Evolutionary conservation across 1,140 invertebrate genomes (phyloP).

Genomic region (Zophobas atratus): DNA sequence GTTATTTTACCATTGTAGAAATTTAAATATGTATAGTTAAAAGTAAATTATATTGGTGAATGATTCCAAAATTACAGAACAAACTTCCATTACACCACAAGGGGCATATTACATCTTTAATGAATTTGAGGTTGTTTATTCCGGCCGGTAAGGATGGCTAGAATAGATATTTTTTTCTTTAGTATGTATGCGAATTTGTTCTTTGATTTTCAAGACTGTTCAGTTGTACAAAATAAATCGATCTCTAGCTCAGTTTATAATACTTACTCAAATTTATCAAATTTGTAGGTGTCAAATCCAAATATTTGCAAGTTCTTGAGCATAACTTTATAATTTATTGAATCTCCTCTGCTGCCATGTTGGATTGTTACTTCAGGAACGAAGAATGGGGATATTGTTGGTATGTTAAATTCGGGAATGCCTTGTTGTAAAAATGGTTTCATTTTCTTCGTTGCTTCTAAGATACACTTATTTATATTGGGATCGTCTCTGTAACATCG

Average conservation of each 20-base stretch:
- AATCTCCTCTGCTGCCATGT: slow-evolving; percentile 71
- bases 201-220: not conserved
- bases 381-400: slow-evolving; percentile 74
- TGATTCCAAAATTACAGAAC: too few species aligned
- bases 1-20: too few species aligned
- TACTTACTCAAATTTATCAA: slow-evolving; percentile 52
- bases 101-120: too few species aligned
- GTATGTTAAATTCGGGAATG: slow-evolving; percentile 76
- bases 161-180: too few species aligned
- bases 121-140: too few species aligned
- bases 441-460: slow-evolving; percentile 72
- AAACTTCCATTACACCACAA: too few species aligned
- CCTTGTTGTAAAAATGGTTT: slow-evolving; percentile 74
- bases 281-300: slow-evolving; percentile 67
- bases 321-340: slow-evolving; percentile 76
- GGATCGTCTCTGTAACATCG: slow-evolving; percentile 75
- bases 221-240: too few species aligned
- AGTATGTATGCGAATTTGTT: too few species aligned
- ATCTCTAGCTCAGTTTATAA: too few species aligned
- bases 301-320: slow-evolving; percentile 76
- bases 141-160: too few species aligned
- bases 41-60: too few species aligned
- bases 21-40: too few species aligned
- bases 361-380: slow-evolving; percentile 75
- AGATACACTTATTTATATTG: slow-evolving; percentile 73